These are phyloP conservation scores for Hydrozoanthus tunicans DNA, from an alignment of 64 coral and sea anemone genomes.

Conservation along the genomic window DNA sequence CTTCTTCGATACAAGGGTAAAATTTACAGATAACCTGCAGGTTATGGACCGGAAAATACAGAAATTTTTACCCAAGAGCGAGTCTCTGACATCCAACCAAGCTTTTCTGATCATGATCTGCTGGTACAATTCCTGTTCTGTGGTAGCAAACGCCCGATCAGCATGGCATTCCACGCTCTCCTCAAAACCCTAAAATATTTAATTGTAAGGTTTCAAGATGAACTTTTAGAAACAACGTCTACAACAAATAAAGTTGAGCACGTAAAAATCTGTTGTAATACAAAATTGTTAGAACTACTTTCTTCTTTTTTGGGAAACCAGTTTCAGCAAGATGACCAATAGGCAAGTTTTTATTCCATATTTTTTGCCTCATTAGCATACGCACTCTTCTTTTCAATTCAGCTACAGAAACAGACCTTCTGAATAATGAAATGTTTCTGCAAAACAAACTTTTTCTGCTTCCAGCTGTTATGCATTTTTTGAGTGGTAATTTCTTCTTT, in stretches of 20 bases:
- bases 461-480: too few species aligned
- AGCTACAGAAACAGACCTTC: too few species aligned
- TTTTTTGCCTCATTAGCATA: too few species aligned
- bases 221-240: not conserved
- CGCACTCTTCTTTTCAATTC: too few species aligned
- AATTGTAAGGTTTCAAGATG: not conserved
- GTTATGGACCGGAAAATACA: not conserved
- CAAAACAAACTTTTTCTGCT: too few species aligned
- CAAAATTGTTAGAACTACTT: too few species aligned
- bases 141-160: not conserved
- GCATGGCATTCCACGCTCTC: constrained; percentile 21
- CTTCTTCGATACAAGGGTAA: too few species aligned
- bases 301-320: too few species aligned
- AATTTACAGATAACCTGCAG: not conserved
- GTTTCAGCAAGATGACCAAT: too few species aligned
- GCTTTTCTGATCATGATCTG: constrained; percentile 57
- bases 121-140: constrained; percentile 20
- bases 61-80: not conserved
- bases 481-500: too few species aligned
- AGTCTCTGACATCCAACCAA: constrained; percentile 40
- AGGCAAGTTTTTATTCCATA: too few species aligned
- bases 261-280: not conserved
- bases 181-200: constrained; percentile 37
- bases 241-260: not conserved
- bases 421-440: too few species aligned